A percentile compares a stretch with the other conserved stretches of the same genome.
Conservation (phyloP, 1,140 invertebrate species). For the Adelges cooleyi region DNA sequence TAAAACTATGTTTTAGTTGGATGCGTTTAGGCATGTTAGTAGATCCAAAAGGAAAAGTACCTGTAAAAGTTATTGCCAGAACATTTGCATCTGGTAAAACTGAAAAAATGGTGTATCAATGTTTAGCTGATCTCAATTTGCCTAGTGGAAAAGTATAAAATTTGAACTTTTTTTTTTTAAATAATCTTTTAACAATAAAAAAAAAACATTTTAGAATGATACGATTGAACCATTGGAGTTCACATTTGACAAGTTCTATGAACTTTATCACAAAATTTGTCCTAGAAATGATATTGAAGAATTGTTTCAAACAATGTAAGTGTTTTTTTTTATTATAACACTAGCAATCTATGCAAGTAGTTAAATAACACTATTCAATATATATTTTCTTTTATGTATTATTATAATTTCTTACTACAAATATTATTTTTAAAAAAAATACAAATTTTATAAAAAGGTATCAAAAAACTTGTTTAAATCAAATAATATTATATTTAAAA, state of each 20-base stretch:
- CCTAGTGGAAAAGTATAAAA: conserved; percentile 79
- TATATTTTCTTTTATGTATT: no score
- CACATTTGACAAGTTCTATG: conserved; percentile 98
- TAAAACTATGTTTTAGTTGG: conserved; percentile 61
- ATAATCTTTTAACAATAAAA: neutral
- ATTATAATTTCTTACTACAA: no score
- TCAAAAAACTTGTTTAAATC: no score
- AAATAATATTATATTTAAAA: no score
- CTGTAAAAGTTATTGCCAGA: conserved; percentile 88
- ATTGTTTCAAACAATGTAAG: conserved; percentile 92
- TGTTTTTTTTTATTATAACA: no score
- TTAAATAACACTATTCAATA: no score
- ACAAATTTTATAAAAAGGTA: no score
- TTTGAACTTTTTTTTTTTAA: neutral
- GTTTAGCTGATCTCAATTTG: conserved; percentile 81
- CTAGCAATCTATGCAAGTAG: no score
- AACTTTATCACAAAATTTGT: conserved; percentile 97
- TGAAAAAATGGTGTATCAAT: conserved; percentile 96
- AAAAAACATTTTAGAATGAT: conserved; percentile 56
- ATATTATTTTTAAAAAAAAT: no score
- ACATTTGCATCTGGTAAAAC: conserved; percentile 98
- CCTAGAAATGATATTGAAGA: conserved; percentile 98
- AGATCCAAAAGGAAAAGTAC: conserved; percentile 89
- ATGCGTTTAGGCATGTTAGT: conserved; percentile 88
- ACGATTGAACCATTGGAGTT: conserved; percentile 89